A percentile compares a stretch with the other conserved stretches of the same genome.
Evolutionary conservation across 2,888 invertebrate species (phyloP).

Genomic region (Hartigia nigra): DNA sequence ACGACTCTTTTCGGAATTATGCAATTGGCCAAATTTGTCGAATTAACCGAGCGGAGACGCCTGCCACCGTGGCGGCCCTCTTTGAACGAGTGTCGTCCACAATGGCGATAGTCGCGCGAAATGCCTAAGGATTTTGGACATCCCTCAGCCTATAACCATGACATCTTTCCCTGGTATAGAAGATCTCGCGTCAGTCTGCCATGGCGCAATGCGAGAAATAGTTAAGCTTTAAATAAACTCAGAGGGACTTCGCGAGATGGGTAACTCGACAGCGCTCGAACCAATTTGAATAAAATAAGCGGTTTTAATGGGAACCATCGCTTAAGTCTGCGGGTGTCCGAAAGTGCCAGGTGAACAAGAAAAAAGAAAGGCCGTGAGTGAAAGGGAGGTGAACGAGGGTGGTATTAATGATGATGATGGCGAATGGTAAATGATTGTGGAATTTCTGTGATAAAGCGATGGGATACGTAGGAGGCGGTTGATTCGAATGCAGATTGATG

Average conservation of each 20-base stretch:
- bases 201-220: background rate
- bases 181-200: background rate
- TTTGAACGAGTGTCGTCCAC: background rate
- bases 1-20: slow-evolving; percentile 61
- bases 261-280: slow-evolving; percentile 10
- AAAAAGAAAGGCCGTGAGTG: slow-evolving; percentile 26
- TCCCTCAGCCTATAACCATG: too few species aligned
- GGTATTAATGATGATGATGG: background rate
- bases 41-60: slow-evolving; percentile 48
- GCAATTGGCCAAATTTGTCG: slow-evolving; percentile 64
- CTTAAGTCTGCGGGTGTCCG: slow-evolving; percentile 46
- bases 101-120: slow-evolving; percentile 4
- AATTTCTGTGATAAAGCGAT: slow-evolving; percentile 6
- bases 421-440: background rate
- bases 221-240: slow-evolving; percentile 11
- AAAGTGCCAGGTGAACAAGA: slow-evolving; percentile 59
- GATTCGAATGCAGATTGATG: slow-evolving; percentile 62
- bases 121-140: background rate
- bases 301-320: slow-evolving; percentile 51
- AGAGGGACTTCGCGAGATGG: slow-evolving; percentile 1
- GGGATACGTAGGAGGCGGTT: slow-evolving; percentile 18
- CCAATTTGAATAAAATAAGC: slow-evolving; percentile 63
- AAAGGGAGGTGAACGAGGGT: background rate
- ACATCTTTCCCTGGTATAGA: too few species aligned
- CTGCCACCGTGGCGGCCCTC: slow-evolving; percentile 23